Conservation (phyloP, 53 echinoderm and acorn worm genomes). For the Mesocentrotus franciscanus region DNA sequence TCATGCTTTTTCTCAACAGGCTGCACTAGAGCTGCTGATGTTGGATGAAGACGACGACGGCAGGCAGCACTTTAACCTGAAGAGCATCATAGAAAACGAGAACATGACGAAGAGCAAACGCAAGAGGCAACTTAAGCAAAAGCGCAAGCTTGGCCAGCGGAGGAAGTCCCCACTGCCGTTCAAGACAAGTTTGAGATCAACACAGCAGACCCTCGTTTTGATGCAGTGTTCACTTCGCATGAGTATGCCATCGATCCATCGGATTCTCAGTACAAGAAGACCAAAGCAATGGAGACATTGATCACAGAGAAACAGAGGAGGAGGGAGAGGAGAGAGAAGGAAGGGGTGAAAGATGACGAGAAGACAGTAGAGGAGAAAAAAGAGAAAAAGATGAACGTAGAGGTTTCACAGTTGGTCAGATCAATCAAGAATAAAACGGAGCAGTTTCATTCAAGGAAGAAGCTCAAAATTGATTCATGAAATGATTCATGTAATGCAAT, state of each 20-base stretch:
- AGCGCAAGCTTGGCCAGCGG: constrained; percentile 56
- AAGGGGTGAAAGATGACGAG: neutral
- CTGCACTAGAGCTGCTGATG: constrained; percentile 83
- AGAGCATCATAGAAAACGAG: constrained; percentile 95
- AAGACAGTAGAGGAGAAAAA: constrained; percentile 41
- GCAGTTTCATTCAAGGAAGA: constrained; percentile 83
- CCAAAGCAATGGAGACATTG: constrained; percentile 88
- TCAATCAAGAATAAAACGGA: constrained; percentile 93
- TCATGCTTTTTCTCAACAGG: constrained; percentile 62
- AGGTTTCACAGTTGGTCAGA: constrained; percentile 89
- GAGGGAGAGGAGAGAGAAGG: constrained; percentile 61
- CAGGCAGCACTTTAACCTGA: constrained; percentile 96
- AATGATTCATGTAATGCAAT: neutral
- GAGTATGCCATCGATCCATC: constrained; percentile 95
- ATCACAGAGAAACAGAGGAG: constrained; percentile 84
- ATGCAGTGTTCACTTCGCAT: constrained; percentile 87
- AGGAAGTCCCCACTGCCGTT: neutral
- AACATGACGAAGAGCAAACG: constrained; percentile 77
- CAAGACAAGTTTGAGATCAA: constrained; percentile 90
- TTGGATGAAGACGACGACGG: constrained; percentile 93
- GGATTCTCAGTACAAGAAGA: constrained; percentile 89
- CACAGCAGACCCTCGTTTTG: constrained; percentile 83
- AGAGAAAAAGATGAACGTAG: constrained; percentile 66
- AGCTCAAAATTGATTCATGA: constrained; percentile 55
- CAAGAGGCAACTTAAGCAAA: constrained; percentile 71